Conservation (phyloP, 2,113 vertebrate species). For the Epinephelus fuscoguttatus region DNA sequence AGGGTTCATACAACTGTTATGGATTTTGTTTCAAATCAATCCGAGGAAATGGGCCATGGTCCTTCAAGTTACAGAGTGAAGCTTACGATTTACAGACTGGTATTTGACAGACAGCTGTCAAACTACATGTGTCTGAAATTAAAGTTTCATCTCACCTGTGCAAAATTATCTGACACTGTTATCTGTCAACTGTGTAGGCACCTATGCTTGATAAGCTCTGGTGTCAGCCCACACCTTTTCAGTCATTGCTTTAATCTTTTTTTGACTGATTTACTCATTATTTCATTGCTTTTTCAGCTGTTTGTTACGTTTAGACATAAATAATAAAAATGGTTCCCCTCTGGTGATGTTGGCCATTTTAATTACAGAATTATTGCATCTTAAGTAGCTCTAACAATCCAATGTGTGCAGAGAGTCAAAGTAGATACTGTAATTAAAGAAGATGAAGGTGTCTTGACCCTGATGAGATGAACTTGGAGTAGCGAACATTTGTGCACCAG, state of each 20-base stretch:
- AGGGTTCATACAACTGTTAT: conserved; percentile 23
- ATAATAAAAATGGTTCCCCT: neutral
- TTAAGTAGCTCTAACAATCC: neutral
- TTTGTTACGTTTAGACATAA: neutral
- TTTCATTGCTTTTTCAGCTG: neutral
- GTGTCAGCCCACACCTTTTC: neutral
- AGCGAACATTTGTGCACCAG: neutral
- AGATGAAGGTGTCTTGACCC: accelerated
- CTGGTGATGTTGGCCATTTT: neutral
- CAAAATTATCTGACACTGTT: neutral
- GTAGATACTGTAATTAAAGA: neutral
- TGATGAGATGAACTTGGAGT: neutral
- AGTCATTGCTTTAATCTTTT: neutral
- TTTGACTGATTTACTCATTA: neutral
- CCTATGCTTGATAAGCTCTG: neutral
- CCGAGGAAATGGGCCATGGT: conserved; percentile 26
- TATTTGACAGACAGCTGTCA: conserved; percentile 17
- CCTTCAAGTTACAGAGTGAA: neutral
- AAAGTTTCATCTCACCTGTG: neutral
- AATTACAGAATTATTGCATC: neutral
- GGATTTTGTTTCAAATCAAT: conserved; percentile 46
- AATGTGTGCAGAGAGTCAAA: neutral
- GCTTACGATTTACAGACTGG: neutral
- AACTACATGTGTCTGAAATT: neutral
- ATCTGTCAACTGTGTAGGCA: too few species aligned